Evolutionary conservation across 23 tunicate genomes (phyloP), one percentile per base, ranked within the genome.

Genomic region (Corella eumyota): DNA sequence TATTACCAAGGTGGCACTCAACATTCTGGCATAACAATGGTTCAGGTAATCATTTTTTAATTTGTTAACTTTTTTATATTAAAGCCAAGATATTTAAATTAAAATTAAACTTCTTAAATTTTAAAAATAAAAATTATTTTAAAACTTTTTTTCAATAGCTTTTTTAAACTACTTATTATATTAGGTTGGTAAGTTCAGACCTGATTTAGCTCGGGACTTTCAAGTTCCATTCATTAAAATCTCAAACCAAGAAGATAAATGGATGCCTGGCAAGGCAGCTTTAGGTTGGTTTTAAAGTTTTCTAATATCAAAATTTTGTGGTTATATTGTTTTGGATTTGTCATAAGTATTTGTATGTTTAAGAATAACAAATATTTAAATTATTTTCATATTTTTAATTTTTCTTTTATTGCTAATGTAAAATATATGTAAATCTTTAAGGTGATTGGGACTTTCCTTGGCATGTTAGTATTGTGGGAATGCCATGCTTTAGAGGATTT

Each of bases 361-460:
- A n/a, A n/a, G n/a, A n/a, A n/a, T n/a, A n/a, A n/a, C n/a, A n/a
- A n/a, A n/a, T n/a, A n/a, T n/a, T n/a, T n/a, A n/a, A n/a, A n/a
- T n/a, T n/a, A n/a, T n/a, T n/a, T n/a, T n/a, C n/a, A n/a, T n/a
- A n/a, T n/a, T n/a, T n/a, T n/a, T n/a, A n/a, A n/a, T n/a, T n/a
- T n/a, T n/a, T n/a, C n/a, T n/a, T n/a, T n/a, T n/a, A n/a, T n/a
- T n/a, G n/a, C n/a, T n/a, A n/a, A n/a, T n/a, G 13, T 40, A 15
- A 40, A 11, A 40, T 40, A 40, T 40, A 9, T 40, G 48, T 40
- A 9, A 15, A 6, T 6, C 6, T 19, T 19, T 25, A 61, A 88
- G 96, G 96, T 28, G 87, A 75, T 32, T 65, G 77, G 48, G 74
- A 76, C 26, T 67, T 76, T 4, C 81, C 88, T 20, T 88, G 74